Base-by-base conservation (phyloP, 2,888 invertebrate species). In the Phalera bucephala region DNA sequence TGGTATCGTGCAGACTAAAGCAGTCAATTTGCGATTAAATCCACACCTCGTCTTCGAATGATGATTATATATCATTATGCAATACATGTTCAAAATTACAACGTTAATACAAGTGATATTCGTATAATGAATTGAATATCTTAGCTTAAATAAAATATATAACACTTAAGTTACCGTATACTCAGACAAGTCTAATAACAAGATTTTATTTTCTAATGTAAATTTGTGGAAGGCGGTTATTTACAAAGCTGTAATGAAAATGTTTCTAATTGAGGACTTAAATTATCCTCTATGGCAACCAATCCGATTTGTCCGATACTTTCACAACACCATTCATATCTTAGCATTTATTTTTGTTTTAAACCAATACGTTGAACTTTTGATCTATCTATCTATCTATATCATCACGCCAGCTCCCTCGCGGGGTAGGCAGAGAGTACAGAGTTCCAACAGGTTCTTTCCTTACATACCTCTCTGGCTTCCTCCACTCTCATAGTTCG, bases 291-390 rank as follows among this genome's bases (percentile, higher is more conserved):
- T 86, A 37, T 84, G 74, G 76, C 71, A 75, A 42, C 59, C 73
- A 2, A 45, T 33, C 20, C 45, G 61, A 1, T 14, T 58, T 0
- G 60, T 31, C 8, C 50, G 6, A 0, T 38, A 45, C 13, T 23
- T 72, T 5, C 69, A 64, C 32, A 73, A 73, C 40, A 33, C 56
- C 0, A 33, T 82, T 1, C 83, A 82, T 43, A 21, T 72, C 0
- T 14, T 55, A 5, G 77, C 72, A n/a, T n/a, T n/a, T n/a, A n/a
- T n/a, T n/a, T n/a, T n/a, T n/a, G n/a, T n/a, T n/a, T n/a, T n/a
- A n/a, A 72, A 69, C n/a, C 80, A 85, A 46, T 84, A 78, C 31
- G 28, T 81, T 1, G 85, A 86, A 40, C 69, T n/a, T n/a, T n/a
- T n/a, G n/a, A n/a, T n/a, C n/a, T n/a, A n/a, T n/a, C n/a, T n/a